A percentile compares a stretch with the other conserved stretches of the same genome.
Conservation (phyloP, 1,140 invertebrate species). For the Scaptomyza pallida region DNA sequence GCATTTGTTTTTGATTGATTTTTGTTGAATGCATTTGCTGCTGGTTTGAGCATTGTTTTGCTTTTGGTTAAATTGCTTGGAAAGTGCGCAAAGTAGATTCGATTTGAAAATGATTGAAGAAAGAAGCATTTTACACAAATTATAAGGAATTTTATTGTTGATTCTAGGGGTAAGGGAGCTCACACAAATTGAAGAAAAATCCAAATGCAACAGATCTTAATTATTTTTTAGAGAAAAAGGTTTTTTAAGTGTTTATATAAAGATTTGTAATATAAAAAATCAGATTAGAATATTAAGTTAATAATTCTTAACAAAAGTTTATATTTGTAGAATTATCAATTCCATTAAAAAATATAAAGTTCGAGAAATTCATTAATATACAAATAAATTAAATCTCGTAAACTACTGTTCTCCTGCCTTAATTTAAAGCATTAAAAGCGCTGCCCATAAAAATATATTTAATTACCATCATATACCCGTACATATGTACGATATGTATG, state of each 20-base stretch:
- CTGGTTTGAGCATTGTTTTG: slow-evolving; percentile 40
- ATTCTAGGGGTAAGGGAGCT: too few species aligned
- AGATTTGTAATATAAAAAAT: too few species aligned
- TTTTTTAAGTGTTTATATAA: too few species aligned
- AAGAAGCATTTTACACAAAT: slow-evolving; percentile 14
- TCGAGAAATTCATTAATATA: not conserved
- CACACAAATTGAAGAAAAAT: too few species aligned
- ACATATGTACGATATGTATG: not conserved
- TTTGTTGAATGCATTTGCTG: slow-evolving; percentile 51
- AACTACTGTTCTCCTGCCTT: slow-evolving; percentile 15
- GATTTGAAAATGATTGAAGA: slow-evolving; percentile 11
- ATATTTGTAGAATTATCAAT: too few species aligned
- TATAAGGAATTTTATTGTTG: too few species aligned
- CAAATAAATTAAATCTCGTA: not conserved
- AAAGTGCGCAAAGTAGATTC: slow-evolving; percentile 74
- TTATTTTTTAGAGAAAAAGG: too few species aligned
- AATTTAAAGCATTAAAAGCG: slow-evolving; percentile 28
- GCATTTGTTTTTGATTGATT: slow-evolving; percentile 70
- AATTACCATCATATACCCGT: slow-evolving; percentile 64
- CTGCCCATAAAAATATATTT: slow-evolving; percentile 60
- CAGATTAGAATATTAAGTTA: too few species aligned
- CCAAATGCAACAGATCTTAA: not conserved
- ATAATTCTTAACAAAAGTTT: not conserved
- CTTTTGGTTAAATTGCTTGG: slow-evolving; percentile 70
- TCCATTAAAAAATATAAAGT: too few species aligned